Base-by-base conservation (phyloP, 2,797 vertebrate genomes). In the Tokudaia muenninki region DNA sequence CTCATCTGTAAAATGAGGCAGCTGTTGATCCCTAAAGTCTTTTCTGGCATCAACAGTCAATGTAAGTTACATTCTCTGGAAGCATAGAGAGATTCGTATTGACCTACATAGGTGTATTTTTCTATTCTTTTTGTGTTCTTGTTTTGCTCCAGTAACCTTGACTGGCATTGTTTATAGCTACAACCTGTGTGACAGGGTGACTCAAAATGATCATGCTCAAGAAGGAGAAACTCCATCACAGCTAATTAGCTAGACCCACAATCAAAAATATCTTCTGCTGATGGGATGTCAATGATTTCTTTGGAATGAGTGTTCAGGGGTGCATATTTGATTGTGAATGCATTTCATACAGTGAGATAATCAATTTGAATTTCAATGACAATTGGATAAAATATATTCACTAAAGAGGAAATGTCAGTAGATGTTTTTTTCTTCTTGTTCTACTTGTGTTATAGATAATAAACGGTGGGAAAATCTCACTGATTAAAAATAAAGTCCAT, bases 311-410 rank as follows among this genome's bases (percentile, higher is more conserved):
- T 92, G 92, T 96, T 74, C 12, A 75, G n/a, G 29, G 9, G 31
- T 83, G 9, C 88, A 63, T 94, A n/a, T 74, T 92, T 81, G n/a
- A 90, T n/a, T n/a, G 55, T 80, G 24, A 94, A 92, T 84, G 3
- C 61, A 89, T 19, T 77, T 13, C 19, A 26, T 5, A 72, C 34
- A 63, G 0, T 81, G 80, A 94, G 92, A 86, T 75, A 92, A 90
- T 84, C 79, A 41, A 59, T 89, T 94, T n/a, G 4, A 89, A 94
- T 94, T 95, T 95, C 61, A 82, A 17, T 84, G 34, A 26, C 52
- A 94, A 31, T 24, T 90, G 65, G 17, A 67, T 1, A 87, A 80
- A 65, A 77, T 57, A 26, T 29, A 57, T n/a, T 86, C 0, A 82
- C 21, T 77, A 77, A 21, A 92, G 52, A 92, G 41, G 1, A 94